Base-by-base conservation (phyloP, 2,113 vertebrate species). In the Asarcornis scutulata region DNA sequence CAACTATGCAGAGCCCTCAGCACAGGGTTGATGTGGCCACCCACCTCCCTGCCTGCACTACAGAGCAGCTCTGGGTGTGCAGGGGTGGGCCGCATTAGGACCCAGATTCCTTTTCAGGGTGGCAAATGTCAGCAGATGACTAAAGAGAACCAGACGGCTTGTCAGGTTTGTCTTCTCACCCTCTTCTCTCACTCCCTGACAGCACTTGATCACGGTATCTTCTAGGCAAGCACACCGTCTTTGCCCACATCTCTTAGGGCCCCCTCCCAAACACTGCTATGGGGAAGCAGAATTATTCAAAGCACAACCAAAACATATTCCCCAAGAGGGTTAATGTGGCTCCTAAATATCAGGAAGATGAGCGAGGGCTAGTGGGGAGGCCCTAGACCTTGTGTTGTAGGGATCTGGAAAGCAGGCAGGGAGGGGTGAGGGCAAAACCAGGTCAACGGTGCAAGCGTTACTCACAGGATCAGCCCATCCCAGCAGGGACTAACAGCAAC, bases 41-140 rank as follows among this genome's bases (percentile, higher is more conserved):
- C 9, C 53, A 9, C 13, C 4, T 44, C 64, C 64, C 29, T 44
- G 40, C 8, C 40, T 18, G 29, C 40, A 17, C 26, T 31, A 17
- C 25, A 26, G 50, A 46, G 63, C 25, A 5, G 1, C 1, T 0
- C 12, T 42, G 17, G 63, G 6, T 36, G 15, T 2, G 0, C 48
- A 68, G 62, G 46, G 17, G 32, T 6, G 4, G 64, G 42, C 36
- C 3, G 0, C 1, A 0, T 29, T 23, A 77, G 36, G 42, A 59
- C 40, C 38, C 13, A 38, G 18, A 64, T 58, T 63, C 6, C 31
- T 52, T 63, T 56, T 26, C 64, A 71, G 50, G 71, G 36, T 64
- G 22, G 42, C 26, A 71, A 50, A 31, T 40, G 62, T 48, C 38
- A 91, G 68, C 68, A 76, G 34, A 58, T 21, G 18, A 83, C 21